Percentiles rank a stretch among this genome's conserved stretches.
Conservation (phyloP, 1,140 invertebrate genomes). For the Babylonia areolata region DNA sequence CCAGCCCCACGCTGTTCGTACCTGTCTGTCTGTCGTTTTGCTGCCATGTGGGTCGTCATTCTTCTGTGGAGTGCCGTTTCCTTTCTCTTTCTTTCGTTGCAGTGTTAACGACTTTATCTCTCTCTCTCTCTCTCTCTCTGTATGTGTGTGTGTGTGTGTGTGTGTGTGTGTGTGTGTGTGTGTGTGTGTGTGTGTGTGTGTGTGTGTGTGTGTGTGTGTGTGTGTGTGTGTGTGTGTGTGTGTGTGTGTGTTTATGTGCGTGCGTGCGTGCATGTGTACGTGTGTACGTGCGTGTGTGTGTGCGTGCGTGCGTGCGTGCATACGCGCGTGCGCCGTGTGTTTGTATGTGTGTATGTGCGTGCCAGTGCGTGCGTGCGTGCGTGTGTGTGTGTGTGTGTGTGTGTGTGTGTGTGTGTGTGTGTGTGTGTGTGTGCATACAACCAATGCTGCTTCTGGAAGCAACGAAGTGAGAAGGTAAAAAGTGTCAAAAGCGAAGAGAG, state of each 20-base stretch:
- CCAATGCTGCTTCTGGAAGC: not conserved
- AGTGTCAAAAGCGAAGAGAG: not conserved
- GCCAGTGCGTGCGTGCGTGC: not conserved
- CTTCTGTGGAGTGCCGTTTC: too few relatives aligned
- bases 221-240: not conserved
- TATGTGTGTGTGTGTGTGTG: conserved; percentile 1
- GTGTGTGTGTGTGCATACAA: not conserved
- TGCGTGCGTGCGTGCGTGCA: conserved; percentile 25
- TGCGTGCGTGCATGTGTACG: not conserved
- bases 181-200: conserved; percentile 11
- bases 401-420: conserved; percentile 14
- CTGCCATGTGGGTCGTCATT: too few relatives aligned
- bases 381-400: conserved; percentile 11
- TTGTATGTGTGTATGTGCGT: conserved; percentile 7
- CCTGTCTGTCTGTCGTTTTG: too few relatives aligned
- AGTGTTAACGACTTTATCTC: too few relatives aligned
- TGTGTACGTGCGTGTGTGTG: conserved; percentile 13
- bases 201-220: not conserved
- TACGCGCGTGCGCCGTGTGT: conserved; percentile 18
- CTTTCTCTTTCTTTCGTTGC: too few relatives aligned
- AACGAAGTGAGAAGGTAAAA: not conserved
- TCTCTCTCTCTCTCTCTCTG: too few relatives aligned
- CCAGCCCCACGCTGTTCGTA: too few relatives aligned
- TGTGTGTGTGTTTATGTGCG: not conserved
- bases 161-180: conserved; percentile 11